Evolutionary conservation across 2,113 vertebrate genomes (phyloP), one percentile per base, ranked within the genome.

Genomic region (Oncorhynchus keta): DNA sequence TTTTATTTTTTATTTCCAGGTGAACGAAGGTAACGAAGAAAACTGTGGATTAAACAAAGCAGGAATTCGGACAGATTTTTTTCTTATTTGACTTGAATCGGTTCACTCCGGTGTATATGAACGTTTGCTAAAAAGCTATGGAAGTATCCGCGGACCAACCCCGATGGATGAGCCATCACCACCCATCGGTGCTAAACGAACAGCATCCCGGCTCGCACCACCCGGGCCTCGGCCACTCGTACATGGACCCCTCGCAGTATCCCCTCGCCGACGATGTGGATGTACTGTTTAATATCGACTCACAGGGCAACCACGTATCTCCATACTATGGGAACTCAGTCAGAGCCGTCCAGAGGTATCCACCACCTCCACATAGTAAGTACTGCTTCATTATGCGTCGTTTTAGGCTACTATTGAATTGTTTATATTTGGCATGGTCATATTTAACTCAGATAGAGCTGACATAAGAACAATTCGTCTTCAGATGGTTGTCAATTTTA

Each of bases 211-310:
- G 97, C 89, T 93, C 96, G 30, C 97, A 99, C 83, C 97, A 99
- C 93, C 97, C 96, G 32, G 96, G 96, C 85, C 95, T 99, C 85
- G 92, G 96, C 84, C 97, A 98, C 93, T 95, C 96, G 20, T 99
- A 98, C 93, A 97, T 98, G 95, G 97, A 98, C 87, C 94, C 95
- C 72, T 92, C 96, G 82, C 97, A 98, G 93, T 98, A 99, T 87
- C 95, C 94, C 16, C 94, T 98, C 51, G 84, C 97, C 48, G 97
- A 99, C 84, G 98, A 99, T 90, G 96, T 98, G 97, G 98, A 99
- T 96, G 96, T 99, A 95, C 95, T 99, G 88, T 98, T 99, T 94
- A 99, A 99, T 90, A 98, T 99, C 92, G 98, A 99, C 85, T 94
- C 95, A 82, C 97, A 98, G 93, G 96, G 95, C 80, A 98, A 96